phyloP scores from a whole-genome alignment of 2,888 invertebrate genomes.

The Odontocolon sp. region DNA sequence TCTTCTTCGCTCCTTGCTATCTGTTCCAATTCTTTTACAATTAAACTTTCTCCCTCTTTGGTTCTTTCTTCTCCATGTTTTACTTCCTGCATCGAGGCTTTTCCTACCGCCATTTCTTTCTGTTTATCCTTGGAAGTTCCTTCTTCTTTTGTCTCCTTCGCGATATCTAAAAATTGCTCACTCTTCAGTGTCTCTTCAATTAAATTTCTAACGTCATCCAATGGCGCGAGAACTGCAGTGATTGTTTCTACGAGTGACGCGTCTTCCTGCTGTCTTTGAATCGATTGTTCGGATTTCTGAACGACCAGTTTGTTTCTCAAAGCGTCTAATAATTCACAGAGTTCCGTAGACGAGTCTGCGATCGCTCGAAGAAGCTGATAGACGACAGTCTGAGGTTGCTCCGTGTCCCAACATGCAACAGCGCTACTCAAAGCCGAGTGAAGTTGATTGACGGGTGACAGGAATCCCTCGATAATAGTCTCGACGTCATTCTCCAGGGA shows the following conservation, averaged over 20 bases:
- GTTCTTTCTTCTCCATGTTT: slow-evolving; percentile 29
- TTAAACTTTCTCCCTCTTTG: slow-evolving; percentile 1
- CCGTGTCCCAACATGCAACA: slow-evolving; percentile 64
- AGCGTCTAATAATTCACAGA: slow-evolving; percentile 67
- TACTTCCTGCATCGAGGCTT: slow-evolving; percentile 55
- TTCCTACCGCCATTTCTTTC: slow-evolving; percentile 67
- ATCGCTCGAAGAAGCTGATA: slow-evolving; percentile 66
- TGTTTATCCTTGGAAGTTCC: not conserved
- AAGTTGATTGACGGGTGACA: slow-evolving; percentile 75
- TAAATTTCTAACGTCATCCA: slow-evolving; percentile 69
- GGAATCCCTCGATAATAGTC: slow-evolving; percentile 76
- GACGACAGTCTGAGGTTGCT: slow-evolving; percentile 44
- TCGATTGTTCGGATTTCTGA: slow-evolving; percentile 61
- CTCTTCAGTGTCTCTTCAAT: slow-evolving; percentile 58
- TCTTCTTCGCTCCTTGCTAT: slow-evolving; percentile 13
- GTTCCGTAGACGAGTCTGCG: slow-evolving; percentile 67
- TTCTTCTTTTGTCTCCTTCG: not conserved
- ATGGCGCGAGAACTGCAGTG: slow-evolving; percentile 70
- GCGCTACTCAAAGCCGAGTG: slow-evolving; percentile 67
- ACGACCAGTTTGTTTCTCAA: slow-evolving; percentile 69
- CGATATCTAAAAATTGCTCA: slow-evolving; percentile 21
- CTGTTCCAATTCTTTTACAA: slow-evolving; percentile 79
- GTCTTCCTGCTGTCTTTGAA: slow-evolving; percentile 64
- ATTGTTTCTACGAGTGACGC: slow-evolving; percentile 76
- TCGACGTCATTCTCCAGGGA: slow-evolving; percentile 73